Base-by-base conservation (phyloP, 1,140 invertebrate genomes). In the Drosophila eugracilis region DNA sequence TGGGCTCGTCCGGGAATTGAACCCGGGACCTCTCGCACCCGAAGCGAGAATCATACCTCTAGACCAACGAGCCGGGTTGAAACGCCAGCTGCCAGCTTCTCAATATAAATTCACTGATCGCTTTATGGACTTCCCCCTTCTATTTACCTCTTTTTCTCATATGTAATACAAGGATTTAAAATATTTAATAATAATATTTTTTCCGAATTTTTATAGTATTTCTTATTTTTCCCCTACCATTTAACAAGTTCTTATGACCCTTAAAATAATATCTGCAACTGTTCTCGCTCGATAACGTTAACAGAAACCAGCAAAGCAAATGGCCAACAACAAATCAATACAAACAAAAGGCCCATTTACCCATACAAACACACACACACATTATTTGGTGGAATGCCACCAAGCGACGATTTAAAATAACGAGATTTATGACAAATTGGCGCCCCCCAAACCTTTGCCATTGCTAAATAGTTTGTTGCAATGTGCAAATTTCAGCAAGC, bases 21-120 rank as follows among this genome's bases (percentile, higher is more conserved):
- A 95, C 95, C 95, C 94, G 94, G 94, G 94, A 95, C 95, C 94
- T 95, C 95, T 95, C 95, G 94, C 95, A 95, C 95, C 95, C 95
- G 93, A 95, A 95, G 94, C 94, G 81, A 86, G 78, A 86, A 86
- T 86, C 81, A 86, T 86, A 86, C 81, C 81, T 75, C 81, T 86
- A 86, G 81, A 86, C 81, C 81, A 86, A 86, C 81, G 81, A 86
- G 81, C 81, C 81, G 14, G 63, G 7, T 30, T 36, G 54, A 26
- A 48, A 0, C 3, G 9, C 10, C 21, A 1, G 10, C 32, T 30
- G 19, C 17, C 30, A 48, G 19, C 21, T 15, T 10, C 7, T 15
- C 22, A 39, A 49, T 14, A 52, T n/a, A 52, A 52, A 12, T 21
- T 21, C 6, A 26, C 1, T 17, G 48, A 50, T 36, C 30, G 19